Percentiles rank a stretch among this genome's conserved stretches.
Conservation (phyloP, 2,797 vertebrate genomes). For the Coendou prehensilis region DNA sequence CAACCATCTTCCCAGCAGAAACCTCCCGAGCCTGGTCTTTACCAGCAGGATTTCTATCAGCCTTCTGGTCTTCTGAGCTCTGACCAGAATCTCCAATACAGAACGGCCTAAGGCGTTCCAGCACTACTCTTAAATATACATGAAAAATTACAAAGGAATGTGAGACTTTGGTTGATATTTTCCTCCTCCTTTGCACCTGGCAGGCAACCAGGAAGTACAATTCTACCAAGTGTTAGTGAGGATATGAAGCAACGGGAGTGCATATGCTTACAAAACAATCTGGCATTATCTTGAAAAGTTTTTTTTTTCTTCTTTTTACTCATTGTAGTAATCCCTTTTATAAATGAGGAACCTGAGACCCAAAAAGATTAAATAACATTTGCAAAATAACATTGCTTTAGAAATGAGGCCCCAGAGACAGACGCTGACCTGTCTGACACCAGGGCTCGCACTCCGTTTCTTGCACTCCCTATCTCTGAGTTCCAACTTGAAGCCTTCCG, state of each 20-base stretch:
- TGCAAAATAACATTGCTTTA: neutral
- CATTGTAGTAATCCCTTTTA: neutral
- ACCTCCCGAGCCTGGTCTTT: too few relatives aligned
- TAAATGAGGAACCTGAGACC: neutral
- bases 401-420: neutral
- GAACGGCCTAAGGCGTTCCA: too few relatives aligned
- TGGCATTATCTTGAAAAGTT: neutral
- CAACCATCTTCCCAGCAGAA: too few relatives aligned
- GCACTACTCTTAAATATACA: neutral
- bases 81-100: too few relatives aligned
- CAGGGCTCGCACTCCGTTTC: neutral
- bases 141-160: neutral
- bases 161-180: neutral
- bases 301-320: neutral
- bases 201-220: neutral
- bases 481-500: neutral
- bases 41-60: too few relatives aligned
- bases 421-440: neutral
- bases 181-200: neutral
- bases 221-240: neutral
- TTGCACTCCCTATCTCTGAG: neutral
- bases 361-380: neutral
- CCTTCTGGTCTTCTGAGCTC: too few relatives aligned
- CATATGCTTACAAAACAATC: neutral
- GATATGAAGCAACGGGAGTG: neutral